Base-by-base conservation (phyloP, 2,888 invertebrate species). In the Choreutis nemorana region DNA sequence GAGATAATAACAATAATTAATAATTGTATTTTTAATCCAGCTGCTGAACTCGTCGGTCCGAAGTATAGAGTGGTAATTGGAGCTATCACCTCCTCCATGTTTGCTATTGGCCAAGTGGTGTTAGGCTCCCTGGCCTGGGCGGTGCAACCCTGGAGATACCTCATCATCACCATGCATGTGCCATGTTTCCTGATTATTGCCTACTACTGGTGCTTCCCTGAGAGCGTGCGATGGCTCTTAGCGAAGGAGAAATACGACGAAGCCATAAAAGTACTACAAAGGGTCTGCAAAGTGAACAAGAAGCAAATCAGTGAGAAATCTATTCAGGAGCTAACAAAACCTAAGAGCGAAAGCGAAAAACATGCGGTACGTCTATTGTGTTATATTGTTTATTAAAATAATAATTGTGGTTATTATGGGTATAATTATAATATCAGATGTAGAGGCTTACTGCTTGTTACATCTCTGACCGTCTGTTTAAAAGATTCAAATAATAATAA, bases 191-290 rank as follows among this genome's bases (percentile, higher is more conserved):
- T 89, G 0, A 75, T 89, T 29, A 49, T 91, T 24, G 49, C 73
- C 3, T 88, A 89, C 51, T 83, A 85, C 42, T 87, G 87, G 84
- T 41, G 87, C 4, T 38, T 73, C 4, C 44, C 59, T 0, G 89
- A 90, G 63, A 89, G 89, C 22, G 81, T 89, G 8, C 79, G 91
- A 37, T 92, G 92, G 91, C 73, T 91, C 11, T 59, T 90, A 5
- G 84, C 86, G 2, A 86, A 87, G 40, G 81, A 83, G 15, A 81
- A 82, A 42, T 81, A 77, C 32, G 73, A 81, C 1, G 81, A 85
- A 41, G 89, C 89, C 0, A 82, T 81, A 38, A 52, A 48, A 4
- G 81, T 87, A 4, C 56, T 89, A 23, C 68, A 77, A 9, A 82
- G 73, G 36, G 85, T 88, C 1, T 85, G 89, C 0, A 73, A 57